Conservation (phyloP, 1,140 invertebrate genomes). For the Dendroctonus ponderosae region DNA sequence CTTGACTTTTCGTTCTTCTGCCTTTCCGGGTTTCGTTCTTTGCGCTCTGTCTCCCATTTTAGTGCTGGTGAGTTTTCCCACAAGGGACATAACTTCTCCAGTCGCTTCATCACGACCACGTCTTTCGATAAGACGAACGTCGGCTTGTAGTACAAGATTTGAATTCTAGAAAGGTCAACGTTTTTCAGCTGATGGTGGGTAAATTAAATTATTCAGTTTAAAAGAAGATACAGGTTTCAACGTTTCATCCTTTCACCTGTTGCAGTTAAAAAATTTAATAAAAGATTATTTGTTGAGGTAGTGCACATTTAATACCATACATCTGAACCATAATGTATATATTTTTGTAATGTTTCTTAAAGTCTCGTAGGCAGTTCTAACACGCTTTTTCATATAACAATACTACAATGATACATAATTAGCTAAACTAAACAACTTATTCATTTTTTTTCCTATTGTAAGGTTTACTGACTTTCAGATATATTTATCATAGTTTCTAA, state of each 20-base stretch:
- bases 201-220: constrained; percentile 1
- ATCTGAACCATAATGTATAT: too few species aligned
- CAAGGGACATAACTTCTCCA: constrained; percentile 94
- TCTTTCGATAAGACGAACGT: constrained; percentile 95
- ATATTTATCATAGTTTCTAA: too few species aligned
- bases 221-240: neutral
- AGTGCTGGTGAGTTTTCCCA: constrained; percentile 87
- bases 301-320: too few species aligned
- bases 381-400: too few species aligned
- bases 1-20: constrained; percentile 91
- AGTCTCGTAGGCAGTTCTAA: too few species aligned
- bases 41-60: constrained; percentile 95
- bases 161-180: constrained; percentile 84
- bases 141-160: constrained; percentile 99
- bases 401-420: too few species aligned
- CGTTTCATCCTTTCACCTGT: neutral
- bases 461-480: too few species aligned
- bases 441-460: too few species aligned
- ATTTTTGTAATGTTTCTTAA: too few species aligned
- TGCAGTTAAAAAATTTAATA: neutral
- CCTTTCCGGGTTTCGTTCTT: constrained; percentile 81
- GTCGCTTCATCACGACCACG: constrained; percentile 98
- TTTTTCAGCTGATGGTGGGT: too few species aligned
- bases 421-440: too few species aligned
- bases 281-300: too few species aligned